A percentile compares a stretch with the other conserved stretches of the same genome.
Evolutionary conservation across 2,888 invertebrate genomes (phyloP).

Genomic region (Cyclophora albipunctata): DNA sequence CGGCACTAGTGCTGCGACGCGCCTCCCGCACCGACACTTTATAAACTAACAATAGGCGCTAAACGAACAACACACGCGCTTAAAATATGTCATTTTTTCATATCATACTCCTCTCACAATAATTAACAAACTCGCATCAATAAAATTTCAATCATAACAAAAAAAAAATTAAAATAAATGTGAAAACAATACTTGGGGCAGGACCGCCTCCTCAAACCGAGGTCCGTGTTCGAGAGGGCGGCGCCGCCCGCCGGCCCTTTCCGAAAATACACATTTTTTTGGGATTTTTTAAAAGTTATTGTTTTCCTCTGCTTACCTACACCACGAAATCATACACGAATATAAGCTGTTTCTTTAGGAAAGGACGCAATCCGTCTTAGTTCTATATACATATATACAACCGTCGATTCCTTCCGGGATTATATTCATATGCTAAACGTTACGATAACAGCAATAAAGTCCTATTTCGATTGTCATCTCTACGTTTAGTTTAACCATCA

Average conservation of each 20-base stretch:
- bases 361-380: conserved; percentile 41
- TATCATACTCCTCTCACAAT: conserved; percentile 26
- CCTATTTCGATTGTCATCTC: too few species aligned
- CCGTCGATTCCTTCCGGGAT: conserved; percentile 23
- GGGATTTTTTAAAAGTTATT: too few species aligned
- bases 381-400: conserved; percentile 65
- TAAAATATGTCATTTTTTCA: conserved; percentile 49
- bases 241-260: too few species aligned
- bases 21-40: conserved; percentile 31
- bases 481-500: too few species aligned
- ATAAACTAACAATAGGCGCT: conserved; percentile 46
- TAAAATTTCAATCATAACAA: conserved; percentile 64
- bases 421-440: too few species aligned
- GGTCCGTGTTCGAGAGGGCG: too few species aligned
- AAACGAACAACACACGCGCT: conserved; percentile 69
- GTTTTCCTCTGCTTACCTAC: too few species aligned
- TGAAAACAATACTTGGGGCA: not conserved
- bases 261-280: too few species aligned
- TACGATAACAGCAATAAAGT: too few species aligned
- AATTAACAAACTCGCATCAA: conserved; percentile 44
- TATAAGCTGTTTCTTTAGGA: conserved; percentile 43
- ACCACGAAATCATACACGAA: conserved; percentile 27
- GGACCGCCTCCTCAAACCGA: not conserved
- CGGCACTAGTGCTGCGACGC: conserved; percentile 35
- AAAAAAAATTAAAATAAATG: conserved; percentile 40